Base-by-base conservation (phyloP, 2,113 vertebrate species). In the Galemys pyrenaicus region DNA sequence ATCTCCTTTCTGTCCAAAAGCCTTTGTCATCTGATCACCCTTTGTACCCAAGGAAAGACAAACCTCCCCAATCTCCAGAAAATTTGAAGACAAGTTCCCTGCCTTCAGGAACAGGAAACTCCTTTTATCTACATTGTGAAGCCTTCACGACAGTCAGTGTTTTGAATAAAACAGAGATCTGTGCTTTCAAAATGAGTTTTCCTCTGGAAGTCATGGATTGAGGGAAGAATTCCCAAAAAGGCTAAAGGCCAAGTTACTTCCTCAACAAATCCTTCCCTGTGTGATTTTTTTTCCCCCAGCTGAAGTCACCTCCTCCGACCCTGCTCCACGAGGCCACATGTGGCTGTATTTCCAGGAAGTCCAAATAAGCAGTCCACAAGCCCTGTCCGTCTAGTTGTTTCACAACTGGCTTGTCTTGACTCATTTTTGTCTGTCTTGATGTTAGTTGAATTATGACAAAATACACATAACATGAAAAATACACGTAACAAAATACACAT, bases 341-440 rank as follows among this genome's bases (percentile, higher is more conserved):
- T 56, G n/a, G 24, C 67, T 58, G 12, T 51, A 62, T 84, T 39
- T 85, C 73, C 75, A 86, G 58, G 82, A 93, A 94, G 71, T 56
- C 16, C 58, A 44, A 80, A 32, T 49, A 10, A 68, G 44, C 74
- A 91, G 56, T 68, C 56, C 82, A 37, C 39, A 81, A 82, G 3
- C 19, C 87, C 75, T 74, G 37, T 46, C 28, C 51, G 9, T 28
- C 87, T 51, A 35, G 37, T 88, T 91, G 17, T 90, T 94, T 85
- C 46, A 82, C 16, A 64, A 60, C 4, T 22, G 20, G 19, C 20
- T 86, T 54, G 19, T 56, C 49, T 78, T 39, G 20, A n/a, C 60
- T 89, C 56, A 15, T 41, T 91, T 89, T 54, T 64, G 54, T 64
- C 46, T 22, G 10, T 10, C 15, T 78, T 20, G 26, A 9, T 49